These are phyloP conservation scores for Frieseomelitta varia DNA, from an alignment of 1,140 invertebrate species.

Conservation along the genomic window DNA sequence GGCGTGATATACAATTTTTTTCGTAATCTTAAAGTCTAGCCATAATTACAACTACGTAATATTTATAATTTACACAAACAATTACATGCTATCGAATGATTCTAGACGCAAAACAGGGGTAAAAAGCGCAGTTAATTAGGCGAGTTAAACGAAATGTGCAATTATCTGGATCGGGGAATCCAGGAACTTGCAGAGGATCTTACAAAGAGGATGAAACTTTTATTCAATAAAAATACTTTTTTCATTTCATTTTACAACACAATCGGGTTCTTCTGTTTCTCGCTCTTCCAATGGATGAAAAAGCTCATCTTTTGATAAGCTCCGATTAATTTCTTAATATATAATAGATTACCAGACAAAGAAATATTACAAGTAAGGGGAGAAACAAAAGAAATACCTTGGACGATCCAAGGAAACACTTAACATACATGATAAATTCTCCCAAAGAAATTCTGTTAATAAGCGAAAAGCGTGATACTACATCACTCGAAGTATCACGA, in stretches of 20 bases:
- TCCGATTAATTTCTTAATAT: neutral
- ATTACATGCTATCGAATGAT: conserved; percentile 51
- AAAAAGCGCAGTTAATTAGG: conserved; percentile 48
- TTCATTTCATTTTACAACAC: conserved; percentile 10
- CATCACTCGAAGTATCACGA: neutral
- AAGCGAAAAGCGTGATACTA: conserved; percentile 1
- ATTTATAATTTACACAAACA: conserved; percentile 30
- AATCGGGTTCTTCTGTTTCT: conserved; percentile 11
- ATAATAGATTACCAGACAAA: conserved; percentile 15
- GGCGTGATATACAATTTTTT: conserved; percentile 14
- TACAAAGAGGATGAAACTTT: neutral
- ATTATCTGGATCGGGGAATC: conserved; percentile 3
- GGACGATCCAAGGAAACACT: neutral
- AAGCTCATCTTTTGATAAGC: conserved; percentile 19
- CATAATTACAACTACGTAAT: conserved; percentile 15
- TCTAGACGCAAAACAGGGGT: conserved; percentile 29
- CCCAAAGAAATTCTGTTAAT: conserved; percentile 30
- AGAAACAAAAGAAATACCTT: neutral
- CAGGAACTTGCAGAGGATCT: conserved; percentile 9
- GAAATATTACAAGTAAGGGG: neutral
- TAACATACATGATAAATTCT: neutral
- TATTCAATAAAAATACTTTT: conserved; percentile 21
- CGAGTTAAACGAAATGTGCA: conserved; percentile 36
- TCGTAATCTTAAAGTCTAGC: conserved; percentile 1
- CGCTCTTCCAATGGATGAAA: conserved; percentile 27